Evolutionary conservation across 2,888 invertebrate species (phyloP), one percentile per base, ranked within the genome.

Genomic region (Dendrolimus pini): DNA sequence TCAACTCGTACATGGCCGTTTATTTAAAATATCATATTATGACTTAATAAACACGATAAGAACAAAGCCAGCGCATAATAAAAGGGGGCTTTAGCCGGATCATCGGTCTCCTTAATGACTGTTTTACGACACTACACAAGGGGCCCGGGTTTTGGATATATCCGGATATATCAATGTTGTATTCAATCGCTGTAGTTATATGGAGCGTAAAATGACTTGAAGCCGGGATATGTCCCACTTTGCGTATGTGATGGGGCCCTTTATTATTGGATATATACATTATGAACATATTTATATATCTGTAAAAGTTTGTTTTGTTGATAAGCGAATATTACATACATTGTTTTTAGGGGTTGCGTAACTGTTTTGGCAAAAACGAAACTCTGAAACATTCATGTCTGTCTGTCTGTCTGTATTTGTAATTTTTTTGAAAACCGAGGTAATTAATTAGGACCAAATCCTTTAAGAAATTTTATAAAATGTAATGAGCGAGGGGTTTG

Each of bases 111-210:
- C 9, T 13, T 55, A 52, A 55, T 55, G 52, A 55, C 55, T 55
- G 42, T 64, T 67, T 67, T 66, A 63, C 59, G 56, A 57, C 60
- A 55, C 53, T 54, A 58, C 58, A 52, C 53, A 54, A 60, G 41
- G 54, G 54, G 54, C 60, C 53, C 30, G 54, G 58, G 60, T 55
- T 47, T 47, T 9, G 47, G 30, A 30, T 30, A 47, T 47, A 47
- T 47, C 9, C 47, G 47, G 47, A 47, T 47, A 74, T 72, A 72
- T 71, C 66, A 66, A 70, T 72, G 68, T 75, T 72, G 72, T 70
- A 74, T 74, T 75, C 72, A 74, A 74, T 75, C 67, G 67, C 56
- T 62, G 67, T 58, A 58, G 64, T 56, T 62, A 67, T 67, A 68
- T 65, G 69, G 61, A 70, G 69, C 72, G 72, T 66, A 68, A 73